Conservation (phyloP, 2,888 invertebrate genomes). For the Pandemis corylana region DNA sequence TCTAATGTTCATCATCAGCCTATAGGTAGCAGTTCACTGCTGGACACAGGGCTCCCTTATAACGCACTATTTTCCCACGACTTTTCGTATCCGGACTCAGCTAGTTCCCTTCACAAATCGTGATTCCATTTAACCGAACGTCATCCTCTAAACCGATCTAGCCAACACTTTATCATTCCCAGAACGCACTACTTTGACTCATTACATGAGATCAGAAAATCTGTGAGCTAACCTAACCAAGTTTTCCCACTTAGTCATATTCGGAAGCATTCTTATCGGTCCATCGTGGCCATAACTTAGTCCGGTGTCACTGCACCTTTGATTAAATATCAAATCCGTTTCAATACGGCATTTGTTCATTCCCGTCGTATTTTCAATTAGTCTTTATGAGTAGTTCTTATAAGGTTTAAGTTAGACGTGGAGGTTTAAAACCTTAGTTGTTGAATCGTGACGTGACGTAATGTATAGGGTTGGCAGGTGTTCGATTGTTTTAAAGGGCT, state of each 20-base stretch:
- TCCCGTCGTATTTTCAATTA: not conserved
- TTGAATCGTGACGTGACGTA: slow-evolving; percentile 73
- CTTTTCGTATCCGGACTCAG: too few relatives aligned
- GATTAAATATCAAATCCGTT: slow-evolving; percentile 56
- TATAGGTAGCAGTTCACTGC: too few relatives aligned
- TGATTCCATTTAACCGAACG: too few relatives aligned
- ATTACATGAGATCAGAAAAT: slow-evolving; percentile 8
- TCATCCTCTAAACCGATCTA: too few relatives aligned
- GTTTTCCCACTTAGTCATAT: slow-evolving; percentile 37
- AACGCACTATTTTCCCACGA: too few relatives aligned
- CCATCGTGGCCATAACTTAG: slow-evolving; percentile 55
- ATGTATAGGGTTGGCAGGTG: slow-evolving; percentile 50
- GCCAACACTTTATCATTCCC: not conserved
- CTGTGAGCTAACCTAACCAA: slow-evolving; percentile 14
- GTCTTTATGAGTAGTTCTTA: not conserved
- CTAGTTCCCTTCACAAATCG: too few relatives aligned
- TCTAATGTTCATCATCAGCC: too few relatives aligned
- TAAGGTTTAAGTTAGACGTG: not conserved
- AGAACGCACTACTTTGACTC: slow-evolving; percentile 24
- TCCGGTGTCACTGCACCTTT: slow-evolving; percentile 65
- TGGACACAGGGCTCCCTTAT: too few relatives aligned
- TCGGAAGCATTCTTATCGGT: slow-evolving; percentile 24
- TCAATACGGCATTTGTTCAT: not conserved
- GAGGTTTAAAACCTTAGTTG: slow-evolving; percentile 39
- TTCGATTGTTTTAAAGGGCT: slow-evolving; percentile 13